A percentile compares a stretch with the other conserved stretches of the same genome.
These are phyloP conservation scores for Achatina immaculata DNA, from an alignment of 1,140 invertebrate species.

Conservation along the genomic window DNA sequence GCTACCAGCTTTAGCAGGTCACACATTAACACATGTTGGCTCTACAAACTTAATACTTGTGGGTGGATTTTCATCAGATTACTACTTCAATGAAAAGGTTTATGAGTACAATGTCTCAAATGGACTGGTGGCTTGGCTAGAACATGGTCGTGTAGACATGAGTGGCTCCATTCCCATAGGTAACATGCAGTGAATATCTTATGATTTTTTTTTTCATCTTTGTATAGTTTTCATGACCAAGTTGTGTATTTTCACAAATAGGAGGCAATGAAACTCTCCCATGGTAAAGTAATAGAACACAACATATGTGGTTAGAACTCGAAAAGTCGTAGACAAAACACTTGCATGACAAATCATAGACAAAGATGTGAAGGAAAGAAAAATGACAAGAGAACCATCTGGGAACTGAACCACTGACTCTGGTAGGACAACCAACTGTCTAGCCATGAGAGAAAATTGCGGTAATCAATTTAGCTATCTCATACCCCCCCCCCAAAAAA, in stretches of 20 bases:
- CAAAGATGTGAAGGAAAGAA: no score
- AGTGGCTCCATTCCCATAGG: conserved; percentile 81
- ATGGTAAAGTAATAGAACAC: no score
- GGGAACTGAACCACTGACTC: no score
- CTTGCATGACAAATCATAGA: no score
- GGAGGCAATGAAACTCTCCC: no score
- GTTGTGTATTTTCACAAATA: not conserved
- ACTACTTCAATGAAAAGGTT: conserved; percentile 75
- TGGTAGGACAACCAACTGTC: no score
- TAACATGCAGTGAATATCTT: conserved; percentile 46
- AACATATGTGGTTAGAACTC: no score
- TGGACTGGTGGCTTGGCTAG: conserved; percentile 78
- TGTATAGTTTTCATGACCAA: not conserved
- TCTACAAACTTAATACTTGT: conserved; percentile 85
- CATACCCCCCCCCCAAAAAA: no score
- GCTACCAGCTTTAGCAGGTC: conserved; percentile 83
- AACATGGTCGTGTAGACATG: conserved; percentile 70
- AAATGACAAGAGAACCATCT: no score
- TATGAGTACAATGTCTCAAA: conserved; percentile 86
- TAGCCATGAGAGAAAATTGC: no score
- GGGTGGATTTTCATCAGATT: conserved; percentile 85
- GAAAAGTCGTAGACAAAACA: no score
- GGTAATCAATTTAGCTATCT: no score
- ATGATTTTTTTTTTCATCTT: not conserved
- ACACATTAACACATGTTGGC: conserved; percentile 85